Evolutionary conservation across 2,113 vertebrate species (phyloP).

Genomic region (Clarias magur): DNA sequence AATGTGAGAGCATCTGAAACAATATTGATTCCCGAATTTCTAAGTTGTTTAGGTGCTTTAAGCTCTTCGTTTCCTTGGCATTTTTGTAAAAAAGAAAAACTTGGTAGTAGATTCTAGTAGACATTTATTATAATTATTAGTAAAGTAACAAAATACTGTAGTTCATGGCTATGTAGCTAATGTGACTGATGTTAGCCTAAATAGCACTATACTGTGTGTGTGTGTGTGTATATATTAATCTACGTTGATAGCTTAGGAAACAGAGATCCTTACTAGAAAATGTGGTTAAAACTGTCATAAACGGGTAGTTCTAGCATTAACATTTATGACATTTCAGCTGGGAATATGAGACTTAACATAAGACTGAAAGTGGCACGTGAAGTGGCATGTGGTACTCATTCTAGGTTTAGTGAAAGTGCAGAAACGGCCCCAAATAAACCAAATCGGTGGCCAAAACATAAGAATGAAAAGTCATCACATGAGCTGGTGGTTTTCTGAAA

Average conservation of each 20-base stretch:
- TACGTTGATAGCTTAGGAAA: too few species aligned
- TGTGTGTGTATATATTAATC: too few species aligned
- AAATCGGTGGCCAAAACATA: not conserved
- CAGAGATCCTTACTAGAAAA: too few species aligned
- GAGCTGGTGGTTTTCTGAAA: not conserved
- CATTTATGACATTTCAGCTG: not conserved
- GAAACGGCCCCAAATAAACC: constrained; percentile 13
- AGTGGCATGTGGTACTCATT: not conserved
- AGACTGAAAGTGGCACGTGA: not conserved
- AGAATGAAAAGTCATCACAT: constrained; percentile 27
- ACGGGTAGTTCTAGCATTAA: not conserved
- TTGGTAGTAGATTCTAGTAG: not conserved
- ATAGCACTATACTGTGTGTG: too few species aligned
- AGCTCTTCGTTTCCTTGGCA: not conserved
- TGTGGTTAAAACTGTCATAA: too few species aligned
- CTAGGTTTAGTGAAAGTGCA: not conserved
- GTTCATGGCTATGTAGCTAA: not conserved
- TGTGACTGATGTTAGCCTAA: too few species aligned
- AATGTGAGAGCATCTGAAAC: not conserved
- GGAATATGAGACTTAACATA: not conserved
- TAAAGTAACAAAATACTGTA: not conserved
- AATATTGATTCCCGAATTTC: not conserved
- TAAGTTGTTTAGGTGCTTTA: not conserved
- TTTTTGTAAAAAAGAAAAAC: not conserved
- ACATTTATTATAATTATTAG: not conserved